These are phyloP conservation scores for Solenodon paradoxus DNA, from an alignment of 2,113 vertebrate genomes.

Conservation along the genomic window DNA sequence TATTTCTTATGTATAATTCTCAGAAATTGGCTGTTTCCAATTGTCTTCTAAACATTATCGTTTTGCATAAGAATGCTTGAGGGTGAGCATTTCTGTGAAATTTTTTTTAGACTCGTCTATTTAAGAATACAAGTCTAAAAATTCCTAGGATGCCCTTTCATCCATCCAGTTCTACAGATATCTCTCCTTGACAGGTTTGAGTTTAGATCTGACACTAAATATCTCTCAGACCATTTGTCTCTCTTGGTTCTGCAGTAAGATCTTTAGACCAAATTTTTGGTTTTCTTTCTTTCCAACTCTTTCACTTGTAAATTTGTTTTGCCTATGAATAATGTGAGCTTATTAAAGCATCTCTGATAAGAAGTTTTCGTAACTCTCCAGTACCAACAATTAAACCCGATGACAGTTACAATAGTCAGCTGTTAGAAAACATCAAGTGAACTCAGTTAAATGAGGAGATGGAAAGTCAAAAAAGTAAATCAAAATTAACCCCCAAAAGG, in stretches of 20 bases:
- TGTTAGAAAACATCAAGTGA: conserved; percentile 14
- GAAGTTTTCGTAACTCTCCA: background rate
- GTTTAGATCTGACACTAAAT: conserved; percentile 24
- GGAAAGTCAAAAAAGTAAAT: background rate
- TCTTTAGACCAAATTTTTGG: background rate
- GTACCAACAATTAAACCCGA: background rate
- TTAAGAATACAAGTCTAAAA: background rate
- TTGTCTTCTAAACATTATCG: conserved; percentile 13
- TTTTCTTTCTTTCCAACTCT: conserved; percentile 28
- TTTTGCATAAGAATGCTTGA: conserved; percentile 43
- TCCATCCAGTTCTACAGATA: background rate
- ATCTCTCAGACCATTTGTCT: background rate
- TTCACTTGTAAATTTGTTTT: background rate
- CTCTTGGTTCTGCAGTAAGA: background rate
- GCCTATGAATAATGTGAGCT: background rate
- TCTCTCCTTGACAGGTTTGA: background rate
- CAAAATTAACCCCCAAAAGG: conserved; percentile 27
- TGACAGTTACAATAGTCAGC: conserved; percentile 25
- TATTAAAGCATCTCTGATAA: background rate
- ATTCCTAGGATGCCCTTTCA: background rate
- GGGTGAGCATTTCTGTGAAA: background rate
- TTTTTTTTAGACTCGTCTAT: background rate
- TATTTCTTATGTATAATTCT: conserved; percentile 21
- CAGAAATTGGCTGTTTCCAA: conserved; percentile 31
- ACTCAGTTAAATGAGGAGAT: background rate